phyloP scores from a whole-genome alignment of 2,113 vertebrate species.

The Benitochromis conjunctus region DNA sequence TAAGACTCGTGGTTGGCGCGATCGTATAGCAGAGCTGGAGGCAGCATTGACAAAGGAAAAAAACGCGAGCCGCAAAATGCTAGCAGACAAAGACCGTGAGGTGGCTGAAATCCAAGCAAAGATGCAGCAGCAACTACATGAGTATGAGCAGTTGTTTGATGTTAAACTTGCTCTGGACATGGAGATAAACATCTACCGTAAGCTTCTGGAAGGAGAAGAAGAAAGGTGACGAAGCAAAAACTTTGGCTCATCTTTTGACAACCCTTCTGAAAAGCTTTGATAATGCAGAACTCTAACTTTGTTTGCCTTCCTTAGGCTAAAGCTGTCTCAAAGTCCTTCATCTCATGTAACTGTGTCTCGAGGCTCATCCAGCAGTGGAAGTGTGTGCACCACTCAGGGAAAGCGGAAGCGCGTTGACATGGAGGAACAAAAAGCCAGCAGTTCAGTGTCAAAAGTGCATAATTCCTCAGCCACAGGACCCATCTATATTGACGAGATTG shows the following conservation, averaged over 20 bases:
- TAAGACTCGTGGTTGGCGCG: constrained; percentile 81
- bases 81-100: constrained; percentile 81
- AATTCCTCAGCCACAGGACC: constrained; percentile 85
- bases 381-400: constrained; percentile 74
- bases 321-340: constrained; percentile 82
- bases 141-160: constrained; percentile 87
- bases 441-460: constrained; percentile 85
- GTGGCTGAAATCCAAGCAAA: constrained; percentile 75
- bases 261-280: not conserved
- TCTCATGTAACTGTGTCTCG: constrained; percentile 83
- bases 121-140: constrained; percentile 83
- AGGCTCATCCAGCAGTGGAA: constrained; percentile 84
- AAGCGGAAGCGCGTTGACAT: constrained; percentile 86
- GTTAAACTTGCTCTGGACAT: constrained; percentile 90
- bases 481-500: constrained; percentile 83
- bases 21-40: constrained; percentile 82
- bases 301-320: constrained; percentile 67
- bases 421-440: constrained; percentile 87
- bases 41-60: constrained; percentile 76
- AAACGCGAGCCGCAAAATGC: constrained; percentile 68
- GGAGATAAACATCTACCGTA: constrained; percentile 90
- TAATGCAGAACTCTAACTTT: not conserved
- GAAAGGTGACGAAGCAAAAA: constrained; percentile 75
- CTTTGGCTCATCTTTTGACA: not conserved
- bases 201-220: constrained; percentile 89